Percentiles rank a stretch among this genome's conserved stretches.
Evolutionary conservation across 2,888 invertebrate genomes (phyloP).

Genomic region (Stenurella melanura): DNA sequence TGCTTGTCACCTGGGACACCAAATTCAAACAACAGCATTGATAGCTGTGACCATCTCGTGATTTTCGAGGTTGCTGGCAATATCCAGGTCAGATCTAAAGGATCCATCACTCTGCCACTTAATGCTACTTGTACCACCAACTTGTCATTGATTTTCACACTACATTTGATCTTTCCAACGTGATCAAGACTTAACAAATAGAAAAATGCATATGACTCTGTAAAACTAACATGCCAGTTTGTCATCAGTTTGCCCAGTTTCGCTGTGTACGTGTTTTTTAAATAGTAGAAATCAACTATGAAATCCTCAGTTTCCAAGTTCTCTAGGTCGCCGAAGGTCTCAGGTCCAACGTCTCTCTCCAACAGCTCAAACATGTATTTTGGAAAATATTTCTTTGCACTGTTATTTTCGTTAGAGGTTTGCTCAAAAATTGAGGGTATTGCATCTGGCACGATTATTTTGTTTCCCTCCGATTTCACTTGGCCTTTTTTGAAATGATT

Average conservation of each 20-base stretch:
- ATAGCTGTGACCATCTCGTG: slow-evolving; percentile 50
- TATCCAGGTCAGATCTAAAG: slow-evolving; percentile 54
- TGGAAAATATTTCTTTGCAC: slow-evolving; percentile 41
- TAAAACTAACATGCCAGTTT: slow-evolving; percentile 41
- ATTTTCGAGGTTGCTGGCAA: slow-evolving; percentile 51
- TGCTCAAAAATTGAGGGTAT: slow-evolving; percentile 29
- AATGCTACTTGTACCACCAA: slow-evolving; percentile 47
- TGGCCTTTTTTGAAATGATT: slow-evolving; percentile 41
- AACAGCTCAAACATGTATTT: slow-evolving; percentile 48
- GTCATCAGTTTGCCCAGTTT: slow-evolving; percentile 37
- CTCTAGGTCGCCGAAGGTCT: slow-evolving; percentile 41
- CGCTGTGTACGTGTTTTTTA: slow-evolving; percentile 26
- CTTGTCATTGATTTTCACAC: slow-evolving; percentile 45
- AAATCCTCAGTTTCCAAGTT: slow-evolving; percentile 31
- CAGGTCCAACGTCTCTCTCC: slow-evolving; percentile 43
- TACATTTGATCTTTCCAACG: slow-evolving; percentile 47
- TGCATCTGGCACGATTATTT: background rate
- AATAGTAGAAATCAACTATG: slow-evolving; percentile 39
- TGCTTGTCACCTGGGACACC: slow-evolving; percentile 17
- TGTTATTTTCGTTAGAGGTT: background rate
- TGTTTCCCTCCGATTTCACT: background rate
- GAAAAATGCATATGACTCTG: slow-evolving; percentile 39
- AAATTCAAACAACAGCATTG: slow-evolving; percentile 43
- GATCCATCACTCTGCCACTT: slow-evolving; percentile 53
- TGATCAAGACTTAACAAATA: slow-evolving; percentile 38